These are phyloP conservation scores for Heterotis niloticus DNA, from an alignment of 2,113 vertebrate genomes.

Conservation along the genomic window DNA sequence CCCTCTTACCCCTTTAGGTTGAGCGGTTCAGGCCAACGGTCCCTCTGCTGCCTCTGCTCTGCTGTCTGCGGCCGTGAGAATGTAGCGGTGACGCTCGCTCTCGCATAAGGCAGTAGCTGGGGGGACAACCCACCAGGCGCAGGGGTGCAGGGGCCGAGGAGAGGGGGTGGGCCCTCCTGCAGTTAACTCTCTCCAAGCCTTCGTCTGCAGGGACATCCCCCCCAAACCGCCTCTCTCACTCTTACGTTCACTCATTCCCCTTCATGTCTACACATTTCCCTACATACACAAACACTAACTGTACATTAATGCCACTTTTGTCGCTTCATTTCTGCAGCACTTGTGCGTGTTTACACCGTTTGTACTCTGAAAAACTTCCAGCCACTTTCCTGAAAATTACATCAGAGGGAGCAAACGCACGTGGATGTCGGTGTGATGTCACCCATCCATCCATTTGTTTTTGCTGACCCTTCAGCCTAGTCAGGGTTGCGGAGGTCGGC, in stretches of 20 bases:
- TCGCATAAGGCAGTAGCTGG: constrained; percentile 74
- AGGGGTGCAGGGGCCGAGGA: background rate
- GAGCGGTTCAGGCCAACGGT: constrained; percentile 62
- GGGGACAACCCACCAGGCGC: constrained; percentile 54
- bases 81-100: constrained; percentile 69
- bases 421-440: no score
- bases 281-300: no score
- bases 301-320: no score
- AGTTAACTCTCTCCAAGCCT: constrained; percentile 46
- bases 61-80: constrained; percentile 64
- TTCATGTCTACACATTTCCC: no score
- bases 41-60: constrained; percentile 64
- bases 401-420: no score
- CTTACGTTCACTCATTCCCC: no score
- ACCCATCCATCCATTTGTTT: background rate
- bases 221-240: no score
- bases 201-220: no score
- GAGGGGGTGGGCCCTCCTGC: constrained; percentile 38
- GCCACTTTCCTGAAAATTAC: no score
- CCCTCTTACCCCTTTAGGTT: constrained; percentile 59
- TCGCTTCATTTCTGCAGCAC: no score
- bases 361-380: no score
- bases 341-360: no score
- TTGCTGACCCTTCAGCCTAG: background rate
- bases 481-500: background rate